Evolutionary conservation across 2,797 vertebrate genomes (phyloP), one percentile per base, ranked within the genome.

Genomic region (Poliocrania exsul): DNA sequence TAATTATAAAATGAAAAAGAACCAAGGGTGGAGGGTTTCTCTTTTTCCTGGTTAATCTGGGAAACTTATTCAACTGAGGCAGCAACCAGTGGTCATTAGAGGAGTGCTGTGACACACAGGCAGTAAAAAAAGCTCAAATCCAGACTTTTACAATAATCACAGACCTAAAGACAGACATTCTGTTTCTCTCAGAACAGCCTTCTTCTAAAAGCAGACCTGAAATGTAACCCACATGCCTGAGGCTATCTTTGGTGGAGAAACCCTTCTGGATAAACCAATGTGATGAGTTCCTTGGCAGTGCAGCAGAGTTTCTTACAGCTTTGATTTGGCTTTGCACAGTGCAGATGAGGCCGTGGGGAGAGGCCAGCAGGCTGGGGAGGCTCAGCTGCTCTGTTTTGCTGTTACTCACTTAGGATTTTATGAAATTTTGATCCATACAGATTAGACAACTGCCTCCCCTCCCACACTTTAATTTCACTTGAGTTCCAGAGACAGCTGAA

Each of bases 1-100:
- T 92, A 92, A 95, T 94, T 94, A 90, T 82, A 85, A 91, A 95
- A 93, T 38, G 79, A 61, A 58, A 90, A 87, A 92, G 86, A 96
- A 81, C 54, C 69, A 66, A 90, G 74, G 72, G 75, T 87, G 88
- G 80, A 93, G 54, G 40, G 54, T n/a, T 96, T 81, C 44, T 72
- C 78, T 71, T 92, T 86, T 72, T 66, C 26, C 49, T 57, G 49
- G 90, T 91, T 81, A 86, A 75, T 80, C 87, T 83, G 51, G 64
- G 85, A 94, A 96, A 77, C 2, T 51, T 70, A 62, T 73, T 95
- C 47, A 40, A 53, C 69, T n/a, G 54, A 91, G 93, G 83, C 72
- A 95, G 57, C 77, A 84, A 69, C 83, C 81, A 93, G 87, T 83
- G 91, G 91, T 93, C 73, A 60, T 86, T 92, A 94, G 78, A 50